Base-by-base conservation (phyloP, 2,113 vertebrate species). In the Bombycilla garrulus region DNA sequence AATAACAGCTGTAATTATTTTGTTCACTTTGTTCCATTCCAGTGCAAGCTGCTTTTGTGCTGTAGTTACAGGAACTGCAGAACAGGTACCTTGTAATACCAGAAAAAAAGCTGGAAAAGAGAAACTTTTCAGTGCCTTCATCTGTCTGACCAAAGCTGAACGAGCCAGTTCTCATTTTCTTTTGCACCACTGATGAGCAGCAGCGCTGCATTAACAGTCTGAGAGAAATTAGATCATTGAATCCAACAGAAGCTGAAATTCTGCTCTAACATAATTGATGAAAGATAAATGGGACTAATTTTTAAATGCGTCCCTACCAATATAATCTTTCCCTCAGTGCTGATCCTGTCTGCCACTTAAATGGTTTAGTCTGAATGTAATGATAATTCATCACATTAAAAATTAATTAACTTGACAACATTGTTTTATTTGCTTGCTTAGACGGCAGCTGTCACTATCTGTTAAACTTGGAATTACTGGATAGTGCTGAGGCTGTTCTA, bases 361-460 rank as follows among this genome's bases (percentile, higher is more conserved):
- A 54, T 70, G 72, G 26, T 74, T 79, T 69, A 36, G 72, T 81
- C 88, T 85, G 81, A 65, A 76, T 15, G 40, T 45, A 92, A 89
- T 60, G 72, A 92, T 92, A 93, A 94, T 76, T 87, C 48, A 84
- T 90, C 24, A 25, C 65, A 88, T 95, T 92, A 90, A 93, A 95
- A 88, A 95, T 94, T 76, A 88, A 90, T 95, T 93, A 81, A 64
- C 82, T 92, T 64, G 88, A 93, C 95, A 93, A 69, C 80, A 72
- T 71, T 88, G 88, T 86, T 94, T 94, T 96, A 72, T 93, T 93
- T 95, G 79, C 93, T 93, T 79, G 86, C 93, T 78, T 60, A 79
- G 90, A 11, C n/a, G 56, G 88, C 94, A 94, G 94, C 94, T 96
- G 94, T 92, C 85, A 53, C 76, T 92, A 54, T 90, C 88, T 60